phyloP scores from a whole-genome alignment of 2,888 invertebrate genomes.

The Lasioglossum lativentre region DNA sequence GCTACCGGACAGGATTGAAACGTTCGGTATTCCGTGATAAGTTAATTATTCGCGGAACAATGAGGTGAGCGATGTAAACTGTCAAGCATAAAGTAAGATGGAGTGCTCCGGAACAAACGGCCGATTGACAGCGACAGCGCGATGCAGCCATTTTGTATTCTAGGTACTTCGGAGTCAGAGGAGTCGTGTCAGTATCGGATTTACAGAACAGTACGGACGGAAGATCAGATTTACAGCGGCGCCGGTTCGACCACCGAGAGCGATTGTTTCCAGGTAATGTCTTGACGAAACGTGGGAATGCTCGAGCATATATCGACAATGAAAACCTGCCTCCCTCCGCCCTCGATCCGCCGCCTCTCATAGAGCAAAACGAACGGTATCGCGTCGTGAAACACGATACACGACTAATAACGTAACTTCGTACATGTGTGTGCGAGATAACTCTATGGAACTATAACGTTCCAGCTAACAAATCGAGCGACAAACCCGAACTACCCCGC shows the following conservation, averaged over 20 bases:
- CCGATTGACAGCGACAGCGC: not conserved
- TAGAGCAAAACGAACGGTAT: slow-evolving; percentile 75
- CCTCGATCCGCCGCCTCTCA: slow-evolving; percentile 55
- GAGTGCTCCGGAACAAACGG: not conserved
- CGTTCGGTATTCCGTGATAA: not conserved
- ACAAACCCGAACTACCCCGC: not conserved
- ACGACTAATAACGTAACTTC: slow-evolving; percentile 72
- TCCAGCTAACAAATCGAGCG: slow-evolving; percentile 58
- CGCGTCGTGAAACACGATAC: slow-evolving; percentile 74
- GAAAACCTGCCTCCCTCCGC: slow-evolving; percentile 62
- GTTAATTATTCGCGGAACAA: not conserved
- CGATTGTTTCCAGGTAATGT: slow-evolving; percentile 72
- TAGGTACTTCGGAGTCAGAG: slow-evolving; percentile 26
- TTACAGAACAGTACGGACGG: slow-evolving; percentile 61
- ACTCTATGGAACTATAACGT: slow-evolving; percentile 52
- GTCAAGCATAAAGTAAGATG: not conserved
- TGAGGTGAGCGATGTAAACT: not conserved
- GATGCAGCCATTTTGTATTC: slow-evolving; percentile 46
- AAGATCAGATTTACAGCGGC: slow-evolving; percentile 66
- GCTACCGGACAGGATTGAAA: not conserved
- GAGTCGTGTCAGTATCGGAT: slow-evolving; percentile 57
- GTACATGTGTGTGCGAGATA: slow-evolving; percentile 20
- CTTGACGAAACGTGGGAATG: slow-evolving; percentile 79
- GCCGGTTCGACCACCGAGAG: slow-evolving; percentile 55
- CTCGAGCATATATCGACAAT: slow-evolving; percentile 68